Evolutionary conservation across 2,113 vertebrate genomes (phyloP).

Genomic region (Verasper variegatus): DNA sequence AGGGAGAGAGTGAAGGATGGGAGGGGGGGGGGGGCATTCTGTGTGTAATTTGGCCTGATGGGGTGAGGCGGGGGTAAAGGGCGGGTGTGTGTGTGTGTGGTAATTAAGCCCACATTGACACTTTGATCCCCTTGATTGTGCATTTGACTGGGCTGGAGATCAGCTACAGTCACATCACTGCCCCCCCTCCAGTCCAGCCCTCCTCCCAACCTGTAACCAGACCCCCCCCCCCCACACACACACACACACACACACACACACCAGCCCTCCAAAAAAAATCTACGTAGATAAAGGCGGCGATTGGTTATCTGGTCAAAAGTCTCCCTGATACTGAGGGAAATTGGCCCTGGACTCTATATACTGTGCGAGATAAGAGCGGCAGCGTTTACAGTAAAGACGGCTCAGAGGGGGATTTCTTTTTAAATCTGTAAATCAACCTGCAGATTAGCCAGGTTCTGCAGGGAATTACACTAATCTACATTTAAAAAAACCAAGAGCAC

Average conservation of each 20-base stretch:
- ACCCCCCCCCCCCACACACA: neutral
- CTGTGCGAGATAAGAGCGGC: slow-evolving; percentile 23
- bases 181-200: neutral
- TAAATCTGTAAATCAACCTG: slow-evolving; percentile 31
- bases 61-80: slow-evolving; percentile 30
- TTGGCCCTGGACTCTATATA: slow-evolving; percentile 12
- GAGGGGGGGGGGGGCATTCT: slow-evolving; percentile 1
- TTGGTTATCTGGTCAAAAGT: slow-evolving; percentile 59
- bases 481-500: slow-evolving; percentile 7
- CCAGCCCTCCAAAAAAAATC: neutral
- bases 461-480: slow-evolving; percentile 27
- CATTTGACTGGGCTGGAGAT: slow-evolving; percentile 82
- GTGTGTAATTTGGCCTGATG: slow-evolving; percentile 76
- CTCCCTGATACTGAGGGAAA: slow-evolving; percentile 38
- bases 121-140: slow-evolving; percentile 85
- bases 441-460: slow-evolving; percentile 13
- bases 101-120: slow-evolving; percentile 83
- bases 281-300: neutral
- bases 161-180: slow-evolving; percentile 42
- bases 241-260: no score
- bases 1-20: neutral
- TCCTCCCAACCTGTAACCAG: neutral
- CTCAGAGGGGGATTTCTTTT: slow-evolving; percentile 31
- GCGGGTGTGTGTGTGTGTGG: slow-evolving; percentile 25
- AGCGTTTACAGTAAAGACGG: slow-evolving; percentile 37